phyloP scores from a whole-genome alignment of 2,113 vertebrate species.

The Dipodomys stephensi region DNA sequence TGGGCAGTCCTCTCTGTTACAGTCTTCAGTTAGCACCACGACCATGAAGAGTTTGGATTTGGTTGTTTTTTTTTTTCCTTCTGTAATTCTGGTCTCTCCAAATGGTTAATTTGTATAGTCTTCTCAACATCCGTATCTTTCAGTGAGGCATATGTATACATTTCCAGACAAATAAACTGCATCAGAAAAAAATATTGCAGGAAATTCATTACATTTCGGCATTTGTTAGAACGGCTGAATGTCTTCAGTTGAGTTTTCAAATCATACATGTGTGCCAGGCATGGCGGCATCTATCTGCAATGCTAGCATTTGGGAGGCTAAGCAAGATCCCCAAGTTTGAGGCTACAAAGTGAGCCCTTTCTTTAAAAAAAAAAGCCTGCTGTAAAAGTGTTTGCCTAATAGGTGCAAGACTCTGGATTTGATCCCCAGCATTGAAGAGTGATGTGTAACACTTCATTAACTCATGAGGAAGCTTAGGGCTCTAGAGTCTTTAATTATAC shows the following conservation, averaged over 20 bases:
- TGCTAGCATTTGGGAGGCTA: no score
- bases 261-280: neutral
- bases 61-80: neutral
- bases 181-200: slow-evolving; percentile 63
- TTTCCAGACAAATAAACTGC: slow-evolving; percentile 97
- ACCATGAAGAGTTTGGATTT: slow-evolving; percentile 76
- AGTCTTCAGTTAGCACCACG: slow-evolving; percentile 85
- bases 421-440: no score
- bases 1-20: slow-evolving; percentile 39
- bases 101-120: slow-evolving; percentile 70
- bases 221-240: slow-evolving; percentile 6
- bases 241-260: neutral
- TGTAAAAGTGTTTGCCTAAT: no score
- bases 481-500: neutral
- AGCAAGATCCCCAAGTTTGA: no score
- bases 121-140: slow-evolving; percentile 79
- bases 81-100: slow-evolving; percentile 67
- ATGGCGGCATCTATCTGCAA: no score
- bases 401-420: no score
- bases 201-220: slow-evolving; percentile 26
- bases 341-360: no score
- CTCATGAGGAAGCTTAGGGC: neutral
- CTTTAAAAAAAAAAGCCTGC: no score
- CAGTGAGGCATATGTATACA: slow-evolving; percentile 95
- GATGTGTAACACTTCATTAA: neutral